phyloP scores from a whole-genome alignment of 2,888 invertebrate species.

The Microctonus brassicae region DNA sequence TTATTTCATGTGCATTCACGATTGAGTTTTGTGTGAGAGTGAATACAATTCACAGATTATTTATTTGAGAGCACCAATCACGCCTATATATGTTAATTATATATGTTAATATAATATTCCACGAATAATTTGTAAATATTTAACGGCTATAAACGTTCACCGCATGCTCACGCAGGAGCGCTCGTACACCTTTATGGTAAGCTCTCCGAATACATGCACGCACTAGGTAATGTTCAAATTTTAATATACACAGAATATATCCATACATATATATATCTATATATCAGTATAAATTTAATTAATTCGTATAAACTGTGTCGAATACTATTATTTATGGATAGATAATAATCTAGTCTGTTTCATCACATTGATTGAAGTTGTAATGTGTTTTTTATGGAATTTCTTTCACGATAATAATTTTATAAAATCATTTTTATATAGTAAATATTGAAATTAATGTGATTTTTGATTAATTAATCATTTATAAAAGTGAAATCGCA shows the following conservation, averaged over 20 bases:
- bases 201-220: conserved; percentile 69
- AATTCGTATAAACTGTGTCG: not conserved
- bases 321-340: no score
- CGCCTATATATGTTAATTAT: conserved; percentile 17
- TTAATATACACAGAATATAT: conserved; percentile 41
- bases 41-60: conserved; percentile 20
- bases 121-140: conserved; percentile 43
- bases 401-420: not conserved
- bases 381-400: no score
- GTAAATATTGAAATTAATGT: not conserved
- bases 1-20: conserved; percentile 11
- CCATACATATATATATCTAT: no score
- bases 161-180: conserved; percentile 67
- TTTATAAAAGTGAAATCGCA: not conserved
- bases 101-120: conserved; percentile 3
- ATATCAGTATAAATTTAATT: conserved; percentile 13
- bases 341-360: no score
- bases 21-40: conserved; percentile 12
- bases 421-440: not conserved
- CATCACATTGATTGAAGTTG: no score
- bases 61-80: conserved; percentile 17
- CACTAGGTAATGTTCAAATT: conserved; percentile 68
- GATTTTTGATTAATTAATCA: not conserved
- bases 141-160: conserved; percentile 59
- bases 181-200: conserved; percentile 68